phyloP scores from a whole-genome alignment of 1,140 invertebrate genomes.

The Drosophila parabipectinata region DNA sequence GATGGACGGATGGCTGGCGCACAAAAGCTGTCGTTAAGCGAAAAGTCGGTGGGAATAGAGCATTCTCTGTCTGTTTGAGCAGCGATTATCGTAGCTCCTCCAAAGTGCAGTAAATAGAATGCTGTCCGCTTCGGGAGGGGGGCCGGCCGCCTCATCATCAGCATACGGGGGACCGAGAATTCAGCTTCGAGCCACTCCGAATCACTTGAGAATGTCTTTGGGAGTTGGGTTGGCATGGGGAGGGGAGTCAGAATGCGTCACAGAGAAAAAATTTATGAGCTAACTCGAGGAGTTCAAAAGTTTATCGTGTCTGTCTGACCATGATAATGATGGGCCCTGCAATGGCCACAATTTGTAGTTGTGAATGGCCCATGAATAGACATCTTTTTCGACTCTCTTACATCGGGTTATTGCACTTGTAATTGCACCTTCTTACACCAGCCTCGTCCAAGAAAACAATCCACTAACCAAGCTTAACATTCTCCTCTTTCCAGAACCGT shows the following conservation, averaged over 20 bases:
- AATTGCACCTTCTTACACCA: not conserved
- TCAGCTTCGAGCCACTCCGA: not conserved
- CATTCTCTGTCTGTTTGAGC: slow-evolving; percentile 38
- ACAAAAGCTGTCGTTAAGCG: slow-evolving; percentile 46
- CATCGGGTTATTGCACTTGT: slow-evolving; percentile 26
- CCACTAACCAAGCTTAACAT: not conserved
- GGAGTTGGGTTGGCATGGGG: not conserved
- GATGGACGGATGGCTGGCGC: slow-evolving; percentile 9
- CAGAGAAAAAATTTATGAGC: slow-evolving; percentile 45
- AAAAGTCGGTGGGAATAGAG: slow-evolving; percentile 33
- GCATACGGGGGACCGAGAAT: slow-evolving; percentile 21
- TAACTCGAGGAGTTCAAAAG: slow-evolving; percentile 70
- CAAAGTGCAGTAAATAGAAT: slow-evolving; percentile 37
- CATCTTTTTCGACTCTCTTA: slow-evolving; percentile 11
- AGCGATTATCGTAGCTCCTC: slow-evolving; percentile 47
- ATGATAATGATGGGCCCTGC: slow-evolving; percentile 66
- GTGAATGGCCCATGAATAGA: slow-evolving; percentile 59
- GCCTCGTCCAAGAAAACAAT: not conserved
- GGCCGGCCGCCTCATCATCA: not conserved
- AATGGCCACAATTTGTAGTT: slow-evolving; percentile 60
- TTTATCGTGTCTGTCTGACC: slow-evolving; percentile 71
- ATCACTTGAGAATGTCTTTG: slow-evolving; percentile 10
- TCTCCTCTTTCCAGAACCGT: slow-evolving; percentile 56
- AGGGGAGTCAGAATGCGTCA: slow-evolving; percentile 20
- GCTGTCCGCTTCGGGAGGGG: not conserved